These are phyloP conservation scores for Ptychobarbus kaznakovi DNA, from an alignment of 2,797 vertebrate genomes.

Conservation along the genomic window DNA sequence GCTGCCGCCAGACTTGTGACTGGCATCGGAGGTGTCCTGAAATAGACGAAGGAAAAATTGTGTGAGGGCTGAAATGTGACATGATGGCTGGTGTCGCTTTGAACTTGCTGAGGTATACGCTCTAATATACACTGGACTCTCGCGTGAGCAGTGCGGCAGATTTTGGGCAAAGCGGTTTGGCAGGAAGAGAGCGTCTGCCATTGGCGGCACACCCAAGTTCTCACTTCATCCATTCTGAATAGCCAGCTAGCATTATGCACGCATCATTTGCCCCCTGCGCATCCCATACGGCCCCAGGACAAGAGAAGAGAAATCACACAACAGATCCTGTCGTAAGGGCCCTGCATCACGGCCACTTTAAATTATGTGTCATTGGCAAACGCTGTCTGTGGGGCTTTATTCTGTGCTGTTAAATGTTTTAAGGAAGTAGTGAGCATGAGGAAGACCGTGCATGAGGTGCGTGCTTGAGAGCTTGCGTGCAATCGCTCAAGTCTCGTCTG, in stretches of 20 bases:
- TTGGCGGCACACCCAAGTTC: constrained; percentile 66
- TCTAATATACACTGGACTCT: constrained; percentile 22
- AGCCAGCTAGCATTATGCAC: constrained; percentile 24
- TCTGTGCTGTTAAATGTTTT: constrained; percentile 63
- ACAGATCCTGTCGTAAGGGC: constrained; percentile 17
- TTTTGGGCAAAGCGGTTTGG: constrained; percentile 31
- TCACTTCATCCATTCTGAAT: constrained; percentile 66
- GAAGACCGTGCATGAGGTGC: constrained; percentile 40
- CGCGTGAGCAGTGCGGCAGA: constrained; percentile 2
- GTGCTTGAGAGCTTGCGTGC: constrained; percentile 5
- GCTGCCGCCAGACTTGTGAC: constrained; percentile 18
- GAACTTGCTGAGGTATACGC: neutral
- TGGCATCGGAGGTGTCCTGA: constrained; percentile 28
- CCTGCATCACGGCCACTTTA: constrained; percentile 13
- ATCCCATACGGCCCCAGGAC: constrained; percentile 36
- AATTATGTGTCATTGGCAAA: constrained; percentile 43
- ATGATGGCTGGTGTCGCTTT: neutral
- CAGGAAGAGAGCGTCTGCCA: neutral
- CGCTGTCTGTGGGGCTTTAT: constrained; percentile 17
- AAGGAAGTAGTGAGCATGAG: constrained; percentile 63
- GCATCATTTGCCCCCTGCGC: constrained; percentile 35
- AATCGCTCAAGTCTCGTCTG: constrained; percentile 40
- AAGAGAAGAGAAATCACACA: constrained; percentile 34
- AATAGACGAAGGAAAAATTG: constrained; percentile 21
- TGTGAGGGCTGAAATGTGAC: neutral